These are phyloP conservation scores for Chouioia cunea DNA, from an alignment of 2,888 invertebrate genomes.

Conservation along the genomic window DNA sequence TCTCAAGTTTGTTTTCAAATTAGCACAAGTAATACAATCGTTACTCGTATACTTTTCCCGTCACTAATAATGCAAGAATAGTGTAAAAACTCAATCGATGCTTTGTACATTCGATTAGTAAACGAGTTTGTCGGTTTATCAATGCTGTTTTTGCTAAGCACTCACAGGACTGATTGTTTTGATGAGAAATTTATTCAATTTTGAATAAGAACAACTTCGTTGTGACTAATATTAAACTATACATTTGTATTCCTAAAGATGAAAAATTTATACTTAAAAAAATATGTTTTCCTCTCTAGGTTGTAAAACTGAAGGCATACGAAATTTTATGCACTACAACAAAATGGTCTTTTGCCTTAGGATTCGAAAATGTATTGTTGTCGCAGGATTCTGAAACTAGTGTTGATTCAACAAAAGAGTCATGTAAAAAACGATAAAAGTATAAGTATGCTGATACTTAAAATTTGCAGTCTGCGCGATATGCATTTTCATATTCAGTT, in stretches of 20 bases:
- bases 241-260: slow-evolving; percentile 37
- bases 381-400: slow-evolving; percentile 40
- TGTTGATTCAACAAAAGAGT: slow-evolving; percentile 27
- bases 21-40: slow-evolving; percentile 31
- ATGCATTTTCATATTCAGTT: slow-evolving; percentile 14
- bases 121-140: slow-evolving; percentile 15
- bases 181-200: slow-evolving; percentile 36
- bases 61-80: slow-evolving; percentile 42
- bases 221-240: slow-evolving; percentile 38
- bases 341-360: slow-evolving; percentile 32
- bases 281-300: slow-evolving; percentile 34
- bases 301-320: slow-evolving; percentile 32
- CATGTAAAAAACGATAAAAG: slow-evolving; percentile 16
- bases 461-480: slow-evolving; percentile 21
- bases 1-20: slow-evolving; percentile 35
- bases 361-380: slow-evolving; percentile 24
- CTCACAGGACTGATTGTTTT: slow-evolving; percentile 21
- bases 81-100: slow-evolving; percentile 33
- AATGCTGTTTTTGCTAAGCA: background rate
- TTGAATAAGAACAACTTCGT: slow-evolving; percentile 33
- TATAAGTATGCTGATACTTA: background rate
- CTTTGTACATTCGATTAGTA: slow-evolving; percentile 35
- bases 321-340: slow-evolving; percentile 26
- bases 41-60: slow-evolving; percentile 39
- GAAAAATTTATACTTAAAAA: slow-evolving; percentile 42